Evolutionary conservation across 2,797 vertebrate genomes (phyloP).

Genomic region (Taenioides sp.): DNA sequence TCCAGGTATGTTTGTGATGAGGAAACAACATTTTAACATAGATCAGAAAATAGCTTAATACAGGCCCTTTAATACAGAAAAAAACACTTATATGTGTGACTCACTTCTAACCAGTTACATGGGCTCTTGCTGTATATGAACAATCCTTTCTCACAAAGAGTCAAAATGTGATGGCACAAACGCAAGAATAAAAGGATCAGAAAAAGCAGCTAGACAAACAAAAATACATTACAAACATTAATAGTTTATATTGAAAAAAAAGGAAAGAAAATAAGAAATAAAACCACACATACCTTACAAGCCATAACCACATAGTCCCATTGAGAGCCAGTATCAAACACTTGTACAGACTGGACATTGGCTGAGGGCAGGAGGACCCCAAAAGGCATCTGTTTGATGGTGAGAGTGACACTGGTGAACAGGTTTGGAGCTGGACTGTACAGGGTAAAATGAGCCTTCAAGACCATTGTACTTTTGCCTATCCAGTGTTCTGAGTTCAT

Average conservation of each 20-base stretch:
- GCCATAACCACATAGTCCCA: slow-evolving; percentile 57
- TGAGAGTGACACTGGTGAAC: slow-evolving; percentile 74
- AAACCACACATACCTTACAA: slow-evolving; percentile 73
- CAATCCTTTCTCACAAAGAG: slow-evolving; percentile 65
- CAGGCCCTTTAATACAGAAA: background rate
- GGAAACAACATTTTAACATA: too few relatives aligned
- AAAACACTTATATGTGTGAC: slow-evolving; percentile 6
- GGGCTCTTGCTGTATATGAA: slow-evolving; percentile 64
- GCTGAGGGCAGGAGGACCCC: slow-evolving; percentile 61
- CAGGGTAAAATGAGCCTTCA: slow-evolving; percentile 74
- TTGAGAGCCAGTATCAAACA: slow-evolving; percentile 50
- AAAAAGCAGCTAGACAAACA: slow-evolving; percentile 73
- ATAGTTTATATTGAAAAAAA: slow-evolving; percentile 1
- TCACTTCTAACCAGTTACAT: slow-evolving; percentile 80
- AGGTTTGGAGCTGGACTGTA: slow-evolving; percentile 72
- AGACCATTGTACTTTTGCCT: slow-evolving; percentile 39
- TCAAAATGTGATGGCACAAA: slow-evolving; percentile 64
- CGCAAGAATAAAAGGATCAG: slow-evolving; percentile 72
- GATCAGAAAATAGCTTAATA: too few relatives aligned
- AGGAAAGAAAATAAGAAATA: background rate
- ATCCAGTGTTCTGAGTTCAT: slow-evolving; percentile 67
- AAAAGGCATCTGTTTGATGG: slow-evolving; percentile 32
- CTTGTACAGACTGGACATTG: slow-evolving; percentile 66
- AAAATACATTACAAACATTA: background rate
- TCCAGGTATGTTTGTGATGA: too few relatives aligned